These are phyloP conservation scores for Drosophila differens DNA, from an alignment of 2,888 invertebrate genomes.

Conservation along the genomic window DNA sequence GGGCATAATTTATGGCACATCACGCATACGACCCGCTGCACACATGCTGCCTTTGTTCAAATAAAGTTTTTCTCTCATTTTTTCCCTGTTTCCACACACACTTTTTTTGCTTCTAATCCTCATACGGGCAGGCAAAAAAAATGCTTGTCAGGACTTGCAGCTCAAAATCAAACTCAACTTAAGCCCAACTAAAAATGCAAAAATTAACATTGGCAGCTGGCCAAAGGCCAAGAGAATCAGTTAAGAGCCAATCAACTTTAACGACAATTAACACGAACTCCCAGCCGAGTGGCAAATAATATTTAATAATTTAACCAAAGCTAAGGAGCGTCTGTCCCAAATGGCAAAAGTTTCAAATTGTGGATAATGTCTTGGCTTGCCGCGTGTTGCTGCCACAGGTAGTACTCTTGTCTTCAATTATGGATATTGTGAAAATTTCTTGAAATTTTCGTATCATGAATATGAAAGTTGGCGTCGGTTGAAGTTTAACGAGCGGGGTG, in stretches of 20 bases:
- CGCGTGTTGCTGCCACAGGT: constrained; percentile 20
- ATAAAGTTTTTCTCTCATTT: constrained; percentile 14
- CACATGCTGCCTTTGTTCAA: constrained; percentile 38
- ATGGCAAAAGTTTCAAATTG: constrained; percentile 53
- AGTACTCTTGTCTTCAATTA: constrained; percentile 11
- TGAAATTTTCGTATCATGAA: constrained; percentile 43
- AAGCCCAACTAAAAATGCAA: constrained; percentile 33
- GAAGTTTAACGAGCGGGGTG: constrained; percentile 50
- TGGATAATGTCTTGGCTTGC: neutral
- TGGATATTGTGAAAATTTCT: constrained; percentile 23
- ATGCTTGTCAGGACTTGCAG: neutral
- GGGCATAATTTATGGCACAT: constrained; percentile 67
- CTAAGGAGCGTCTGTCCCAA: constrained; percentile 28
- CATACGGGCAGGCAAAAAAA: neutral
- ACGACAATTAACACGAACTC: constrained; percentile 46
- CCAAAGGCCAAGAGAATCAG: constrained; percentile 35
- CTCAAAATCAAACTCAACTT: constrained; percentile 1
- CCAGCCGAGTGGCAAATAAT: constrained; percentile 42
- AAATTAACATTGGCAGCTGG: constrained; percentile 33
- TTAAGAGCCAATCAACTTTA: constrained; percentile 49
- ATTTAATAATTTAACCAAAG: constrained; percentile 58
- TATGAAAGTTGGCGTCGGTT: constrained; percentile 52
- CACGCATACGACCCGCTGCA: constrained; percentile 60
- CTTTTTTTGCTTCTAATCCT: constrained; percentile 18
- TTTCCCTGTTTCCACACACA: constrained; percentile 17